Evolutionary conservation across 2,113 vertebrate genomes (phyloP).

Genomic region (Hydrochoerus hydrochaeris): DNA sequence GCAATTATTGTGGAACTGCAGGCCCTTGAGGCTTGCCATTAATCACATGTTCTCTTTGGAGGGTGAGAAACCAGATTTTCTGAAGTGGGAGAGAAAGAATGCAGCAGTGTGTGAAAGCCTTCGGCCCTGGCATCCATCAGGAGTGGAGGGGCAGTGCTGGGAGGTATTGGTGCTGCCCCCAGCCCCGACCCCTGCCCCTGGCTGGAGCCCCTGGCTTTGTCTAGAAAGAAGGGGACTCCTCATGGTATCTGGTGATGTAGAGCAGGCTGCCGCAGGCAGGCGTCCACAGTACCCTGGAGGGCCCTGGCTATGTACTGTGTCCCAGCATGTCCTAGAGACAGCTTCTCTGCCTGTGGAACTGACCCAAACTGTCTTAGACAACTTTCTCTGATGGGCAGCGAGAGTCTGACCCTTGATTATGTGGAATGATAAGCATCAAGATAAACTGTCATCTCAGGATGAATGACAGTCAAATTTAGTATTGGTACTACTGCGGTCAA

Average conservation of each 20-base stretch:
- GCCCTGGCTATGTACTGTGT: rapidly evolving
- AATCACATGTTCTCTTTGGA: constrained; percentile 8
- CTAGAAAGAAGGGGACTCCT: not conserved
- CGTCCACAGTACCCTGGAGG: not conserved
- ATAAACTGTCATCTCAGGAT: not conserved
- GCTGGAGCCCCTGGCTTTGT: not conserved
- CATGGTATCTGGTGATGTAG: not conserved
- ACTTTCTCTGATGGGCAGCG: not conserved
- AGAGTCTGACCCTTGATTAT: not conserved
- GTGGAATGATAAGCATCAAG: not conserved
- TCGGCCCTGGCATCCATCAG: rapidly evolving
- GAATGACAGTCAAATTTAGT: not conserved
- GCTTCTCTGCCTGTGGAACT: not conserved
- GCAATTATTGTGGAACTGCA: not conserved
- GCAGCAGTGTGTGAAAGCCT: not conserved
- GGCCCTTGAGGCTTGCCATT: not conserved
- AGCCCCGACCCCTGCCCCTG: not conserved
- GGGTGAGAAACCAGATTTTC: not conserved
- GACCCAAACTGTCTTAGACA: not conserved
- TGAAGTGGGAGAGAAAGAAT: not conserved
- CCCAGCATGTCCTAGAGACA: not conserved
- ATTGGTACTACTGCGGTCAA: too few species aligned
- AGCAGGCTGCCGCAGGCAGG: not conserved
- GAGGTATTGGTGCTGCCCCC: not conserved
- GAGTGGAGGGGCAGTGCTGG: rapidly evolving